phyloP scores from a whole-genome alignment of 2,797 vertebrate genomes.

The Semotilus atromaculatus region DNA sequence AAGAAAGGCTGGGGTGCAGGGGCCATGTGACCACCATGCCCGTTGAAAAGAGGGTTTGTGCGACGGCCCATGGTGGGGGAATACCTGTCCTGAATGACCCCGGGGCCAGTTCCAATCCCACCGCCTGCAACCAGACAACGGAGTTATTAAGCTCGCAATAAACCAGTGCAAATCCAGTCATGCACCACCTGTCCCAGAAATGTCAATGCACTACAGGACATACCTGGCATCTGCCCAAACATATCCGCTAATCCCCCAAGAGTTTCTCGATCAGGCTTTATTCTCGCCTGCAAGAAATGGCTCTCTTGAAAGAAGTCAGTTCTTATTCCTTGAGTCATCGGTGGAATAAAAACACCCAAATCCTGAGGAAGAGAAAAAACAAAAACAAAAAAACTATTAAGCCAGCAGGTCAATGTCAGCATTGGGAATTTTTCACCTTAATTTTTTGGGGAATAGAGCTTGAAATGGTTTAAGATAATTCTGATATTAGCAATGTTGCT shows the following conservation, averaged over 20 bases:
- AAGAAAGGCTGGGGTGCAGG: slow-evolving; percentile 92
- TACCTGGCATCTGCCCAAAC: slow-evolving; percentile 99
- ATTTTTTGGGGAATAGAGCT: not conserved
- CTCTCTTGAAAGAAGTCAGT: slow-evolving; percentile 98
- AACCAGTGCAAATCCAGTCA: slow-evolving; percentile 29
- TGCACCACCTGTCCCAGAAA: not conserved
- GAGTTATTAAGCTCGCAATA: not conserved
- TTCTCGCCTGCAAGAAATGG: slow-evolving; percentile 93
- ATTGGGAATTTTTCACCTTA: too few species aligned
- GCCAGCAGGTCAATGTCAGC: not conserved
- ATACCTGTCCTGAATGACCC: slow-evolving; percentile 98
- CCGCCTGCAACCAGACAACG: slow-evolving; percentile 77
- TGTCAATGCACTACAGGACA: slow-evolving; percentile 1
- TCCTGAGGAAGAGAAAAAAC: slow-evolving; percentile 76
- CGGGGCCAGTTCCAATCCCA: slow-evolving; percentile 98
- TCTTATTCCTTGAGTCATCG: slow-evolving; percentile 95
- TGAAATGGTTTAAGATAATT: not conserved
- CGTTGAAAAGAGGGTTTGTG: slow-evolving; percentile 96
- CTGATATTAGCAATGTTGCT: not conserved
- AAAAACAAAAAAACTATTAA: not conserved
- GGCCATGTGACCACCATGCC: slow-evolving; percentile 90
- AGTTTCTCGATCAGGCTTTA: slow-evolving; percentile 95
- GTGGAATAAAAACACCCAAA: slow-evolving; percentile 98
- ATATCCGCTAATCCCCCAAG: slow-evolving; percentile 98
- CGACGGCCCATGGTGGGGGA: slow-evolving; percentile 98